phyloP scores from a whole-genome alignment of 2,888 invertebrate species.

The Athalia circularis region DNA sequence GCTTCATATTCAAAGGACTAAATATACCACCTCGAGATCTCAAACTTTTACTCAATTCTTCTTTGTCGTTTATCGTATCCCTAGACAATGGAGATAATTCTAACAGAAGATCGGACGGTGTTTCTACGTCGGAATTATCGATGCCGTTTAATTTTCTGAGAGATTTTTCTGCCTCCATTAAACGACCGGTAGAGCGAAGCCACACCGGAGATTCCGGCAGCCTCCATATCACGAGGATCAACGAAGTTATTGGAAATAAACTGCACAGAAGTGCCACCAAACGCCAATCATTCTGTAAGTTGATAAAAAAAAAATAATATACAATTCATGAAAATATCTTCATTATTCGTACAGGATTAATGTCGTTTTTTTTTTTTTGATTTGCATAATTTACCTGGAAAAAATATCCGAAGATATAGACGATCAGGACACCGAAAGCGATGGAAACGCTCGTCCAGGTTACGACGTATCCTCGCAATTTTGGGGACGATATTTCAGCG shows the following conservation, averaged over 20 bases:
- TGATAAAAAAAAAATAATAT: background rate
- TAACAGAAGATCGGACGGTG: constrained; percentile 55
- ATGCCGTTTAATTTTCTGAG: constrained; percentile 73
- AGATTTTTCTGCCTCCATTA: constrained; percentile 73
- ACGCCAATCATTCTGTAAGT: constrained; percentile 74
- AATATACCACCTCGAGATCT: background rate
- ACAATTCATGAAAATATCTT: background rate
- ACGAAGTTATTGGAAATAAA: constrained; percentile 72
- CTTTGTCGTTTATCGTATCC: too few relatives aligned
- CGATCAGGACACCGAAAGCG: constrained; percentile 75
- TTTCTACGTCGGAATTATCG: constrained; percentile 50
- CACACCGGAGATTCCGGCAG: constrained; percentile 78
- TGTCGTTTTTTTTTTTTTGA: background rate
- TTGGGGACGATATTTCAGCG: constrained; percentile 75
- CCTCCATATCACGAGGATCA: constrained; percentile 70
- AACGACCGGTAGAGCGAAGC: constrained; percentile 74
- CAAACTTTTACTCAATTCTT: background rate
- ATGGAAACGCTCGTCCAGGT: constrained; percentile 77
- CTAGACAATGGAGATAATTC: constrained; percentile 49
- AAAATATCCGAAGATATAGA: constrained; percentile 76
- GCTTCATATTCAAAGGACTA: constrained; percentile 64
- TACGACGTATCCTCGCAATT: constrained; percentile 75
- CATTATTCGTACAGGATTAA: too few relatives aligned
- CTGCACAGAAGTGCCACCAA: constrained; percentile 72
- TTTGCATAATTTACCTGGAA: constrained; percentile 70